Base-by-base conservation (phyloP, 2,113 vertebrate species). In the Nansenia antarctica region DNA sequence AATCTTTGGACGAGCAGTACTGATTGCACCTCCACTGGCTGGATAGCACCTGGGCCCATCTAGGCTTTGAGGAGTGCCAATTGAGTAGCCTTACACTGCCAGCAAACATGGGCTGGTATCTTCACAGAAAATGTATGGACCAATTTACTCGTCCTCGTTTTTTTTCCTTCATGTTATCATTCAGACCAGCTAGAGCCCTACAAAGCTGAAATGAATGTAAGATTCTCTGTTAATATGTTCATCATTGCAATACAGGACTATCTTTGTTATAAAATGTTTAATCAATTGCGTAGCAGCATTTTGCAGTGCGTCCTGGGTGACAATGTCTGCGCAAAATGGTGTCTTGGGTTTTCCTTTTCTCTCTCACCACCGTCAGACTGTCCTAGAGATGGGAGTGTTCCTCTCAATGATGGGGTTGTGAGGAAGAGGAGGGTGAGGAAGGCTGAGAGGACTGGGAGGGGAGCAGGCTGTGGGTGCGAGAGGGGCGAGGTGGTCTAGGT, bases 381-480 rank as follows among this genome's bases (percentile, higher is more conserved):
- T 64, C 66, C 55, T 49, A 30, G 15, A 47, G 42, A 47, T 9
- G 18, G 12, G 37, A 49, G 27, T 14, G 15, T 37, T 49, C 29
- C 34, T 68, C 65, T 76, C 55, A 87, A 52, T 70, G 74, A n/a
- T 73, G 83, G 29, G 81, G 73, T 54, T 72, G 81, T 1, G 54
- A 64, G 69, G 68, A 64, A n/a, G 85, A 85, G 62, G 88, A 82
- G 37, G 76, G 59, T 1, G 86, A 81, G 2, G 86, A 83, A 7
- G 78, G n/a, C 0, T 53, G 35, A 49, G 74, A 31, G 62, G 69
- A 73, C n/a, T 74, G 69, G 32, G 66, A 52, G 62, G 85, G 78
- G 65, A 72, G 78, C 62, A 90, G 87, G 78, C 78, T 84, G 75
- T 92, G 90, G 12, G 83, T 63, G 62, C 87, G 84, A 1, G 88